Percentiles rank a stretch among this genome's conserved stretches.
Evolutionary conservation across 2,797 vertebrate genomes (phyloP).

Genomic region (Lerista edwardsae): DNA sequence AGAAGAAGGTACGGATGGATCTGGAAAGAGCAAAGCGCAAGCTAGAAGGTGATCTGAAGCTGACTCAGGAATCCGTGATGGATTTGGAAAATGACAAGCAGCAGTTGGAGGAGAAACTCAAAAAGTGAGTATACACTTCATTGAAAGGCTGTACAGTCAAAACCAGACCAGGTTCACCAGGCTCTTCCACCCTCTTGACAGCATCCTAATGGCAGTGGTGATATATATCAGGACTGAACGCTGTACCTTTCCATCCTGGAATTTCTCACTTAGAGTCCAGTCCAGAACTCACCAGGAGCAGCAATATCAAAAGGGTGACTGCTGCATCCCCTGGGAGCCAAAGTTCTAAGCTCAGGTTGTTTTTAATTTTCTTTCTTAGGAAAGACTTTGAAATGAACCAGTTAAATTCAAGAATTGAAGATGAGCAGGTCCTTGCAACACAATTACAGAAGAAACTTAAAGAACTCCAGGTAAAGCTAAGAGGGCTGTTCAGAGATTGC

Average conservation of each 20-base stretch:
- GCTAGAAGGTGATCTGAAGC: conserved; percentile 92
- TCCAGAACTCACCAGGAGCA: too few relatives aligned
- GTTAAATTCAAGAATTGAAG: conserved; percentile 87
- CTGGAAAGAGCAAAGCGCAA: conserved; percentile 90
- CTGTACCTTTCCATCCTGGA: not conserved
- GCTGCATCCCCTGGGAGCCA: too few relatives aligned
- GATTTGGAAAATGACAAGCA: conserved; percentile 93
- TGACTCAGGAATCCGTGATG: conserved; percentile 89
- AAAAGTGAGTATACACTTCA: conserved; percentile 81
- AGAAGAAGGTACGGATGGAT: conserved; percentile 93
- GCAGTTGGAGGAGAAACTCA: conserved; percentile 91
- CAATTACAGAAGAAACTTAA: conserved; percentile 93
- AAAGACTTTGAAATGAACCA: conserved; percentile 90
- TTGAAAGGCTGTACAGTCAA: not conserved
- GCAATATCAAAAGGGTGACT: too few relatives aligned
- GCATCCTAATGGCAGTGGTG: not conserved
- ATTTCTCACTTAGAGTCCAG: too few relatives aligned
- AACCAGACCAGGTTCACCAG: not conserved
- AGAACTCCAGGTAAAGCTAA: conserved; percentile 85
- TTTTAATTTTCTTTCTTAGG: conserved; percentile 68
- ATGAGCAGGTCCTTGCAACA: conserved; percentile 82
- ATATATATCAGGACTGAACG: not conserved
- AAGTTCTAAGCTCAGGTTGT: conserved; percentile 23
- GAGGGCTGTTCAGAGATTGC: not conserved
- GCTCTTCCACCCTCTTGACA: not conserved